Evolutionary conservation across 2,797 vertebrate genomes (phyloP), one percentile per base, ranked within the genome.

Genomic region (Eulemur mongoz): DNA sequence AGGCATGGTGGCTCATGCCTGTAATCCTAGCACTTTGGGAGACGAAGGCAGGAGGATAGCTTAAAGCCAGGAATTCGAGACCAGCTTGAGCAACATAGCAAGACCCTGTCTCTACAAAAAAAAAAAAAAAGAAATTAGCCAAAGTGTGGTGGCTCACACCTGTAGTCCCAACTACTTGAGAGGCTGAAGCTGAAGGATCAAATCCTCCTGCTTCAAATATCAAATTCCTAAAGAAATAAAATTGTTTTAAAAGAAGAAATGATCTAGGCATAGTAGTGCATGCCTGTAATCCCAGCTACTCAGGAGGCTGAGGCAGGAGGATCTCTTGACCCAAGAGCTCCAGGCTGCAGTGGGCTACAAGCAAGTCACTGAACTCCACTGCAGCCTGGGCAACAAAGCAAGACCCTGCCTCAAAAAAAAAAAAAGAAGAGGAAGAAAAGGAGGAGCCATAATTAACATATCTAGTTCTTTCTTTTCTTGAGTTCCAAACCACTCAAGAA

Each of bases 161-260:
- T 63, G 5, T 63, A 63, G 30, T 63, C 32, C 40, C 40, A 45
- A 10, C 43, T 45, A 45, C 43, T 45, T 45, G 43, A 45, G 43
- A 45, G 43, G 43, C 2, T 45, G 43, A 45, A 45, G 43, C 43
- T 10, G 43, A 10, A 45, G 10, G 43, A 45, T 45, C 43, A 45
- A 45, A 45, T 45, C 43, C 9, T 45, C 43, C 43, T 45, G 43
- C 43, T 45, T 73, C n/a, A 54, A 83, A 70, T n/a, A 48, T 22
- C 88, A 92, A 59, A 65, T 88, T 85, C 30, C 45, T 59, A 89
- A 86, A 70, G 35, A 88, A 93, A 70, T 25, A 79, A 80, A 75
- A 80, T 4, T 35, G 9, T 54, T 81, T 63, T 50, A 45, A 43
- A 81, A 92, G 48, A 88, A 43, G 40, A 73, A 89, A 78, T 25